A percentile compares a stretch with the other conserved stretches of the same genome.
Conservation (phyloP, 1,140 invertebrate species). For the Gryllus bimaculatus region DNA sequence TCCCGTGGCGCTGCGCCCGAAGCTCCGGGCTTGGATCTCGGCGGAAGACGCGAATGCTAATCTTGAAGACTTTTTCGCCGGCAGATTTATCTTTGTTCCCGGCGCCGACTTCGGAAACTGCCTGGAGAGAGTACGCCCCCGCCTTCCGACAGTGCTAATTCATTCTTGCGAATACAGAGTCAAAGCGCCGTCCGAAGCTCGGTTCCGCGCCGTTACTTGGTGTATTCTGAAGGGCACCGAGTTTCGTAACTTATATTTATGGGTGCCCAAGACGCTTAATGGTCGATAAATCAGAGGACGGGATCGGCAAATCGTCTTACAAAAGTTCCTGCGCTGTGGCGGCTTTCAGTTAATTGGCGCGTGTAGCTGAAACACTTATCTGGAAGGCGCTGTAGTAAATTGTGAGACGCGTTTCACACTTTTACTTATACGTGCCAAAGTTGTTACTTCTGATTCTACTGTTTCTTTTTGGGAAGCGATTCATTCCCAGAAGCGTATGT, state of each 20-base stretch:
- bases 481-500: too few species aligned
- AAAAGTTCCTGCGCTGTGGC: background rate
- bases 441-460: too few species aligned
- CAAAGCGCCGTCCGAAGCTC: background rate
- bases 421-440: too few species aligned
- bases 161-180: background rate
- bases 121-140: background rate
- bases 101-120: background rate
- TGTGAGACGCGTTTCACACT: too few species aligned
- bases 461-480: too few species aligned
- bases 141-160: background rate
- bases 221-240: background rate
- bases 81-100: background rate
- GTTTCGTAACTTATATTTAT: conserved; percentile 1
- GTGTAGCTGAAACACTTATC: too few species aligned
- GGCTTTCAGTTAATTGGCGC: too few species aligned
- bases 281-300: background rate
- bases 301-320: background rate
- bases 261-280: background rate
- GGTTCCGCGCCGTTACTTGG: background rate
- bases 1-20: too few species aligned
- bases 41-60: background rate
- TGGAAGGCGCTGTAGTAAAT: too few species aligned
- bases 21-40: too few species aligned
- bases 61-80: background rate